Conservation (phyloP, 2,113 vertebrate species). For the Daboia siamensis region DNA sequence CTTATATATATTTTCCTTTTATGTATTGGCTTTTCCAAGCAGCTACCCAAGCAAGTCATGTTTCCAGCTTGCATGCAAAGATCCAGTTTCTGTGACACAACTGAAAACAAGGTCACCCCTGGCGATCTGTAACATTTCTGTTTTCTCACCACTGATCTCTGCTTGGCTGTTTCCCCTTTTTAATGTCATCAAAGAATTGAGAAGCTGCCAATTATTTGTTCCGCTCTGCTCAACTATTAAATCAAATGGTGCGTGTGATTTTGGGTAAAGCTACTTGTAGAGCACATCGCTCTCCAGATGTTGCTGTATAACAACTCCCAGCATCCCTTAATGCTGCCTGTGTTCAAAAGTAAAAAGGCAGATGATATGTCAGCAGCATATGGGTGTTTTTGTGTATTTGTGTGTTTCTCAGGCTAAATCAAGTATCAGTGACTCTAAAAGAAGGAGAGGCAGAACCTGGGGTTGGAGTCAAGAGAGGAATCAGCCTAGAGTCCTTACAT, state of each 20-base stretch:
- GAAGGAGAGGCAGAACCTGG: too few species aligned
- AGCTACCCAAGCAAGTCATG: background rate
- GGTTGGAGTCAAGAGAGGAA: background rate
- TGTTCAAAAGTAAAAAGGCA: background rate
- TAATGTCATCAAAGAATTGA: background rate
- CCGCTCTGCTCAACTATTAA: background rate
- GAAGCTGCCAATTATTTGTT: background rate
- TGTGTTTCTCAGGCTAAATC: background rate
- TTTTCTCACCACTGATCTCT: background rate
- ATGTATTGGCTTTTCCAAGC: constrained; percentile 55
- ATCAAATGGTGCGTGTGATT: background rate
- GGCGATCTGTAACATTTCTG: background rate
- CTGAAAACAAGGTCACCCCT: background rate
- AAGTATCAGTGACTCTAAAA: background rate
- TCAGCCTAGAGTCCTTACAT: background rate
- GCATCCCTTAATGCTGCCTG: background rate
- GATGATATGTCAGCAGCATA: background rate
- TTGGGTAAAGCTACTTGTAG: background rate
- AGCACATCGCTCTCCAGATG: background rate
- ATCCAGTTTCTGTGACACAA: background rate
- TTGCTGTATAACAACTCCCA: background rate
- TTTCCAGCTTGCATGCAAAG: background rate
- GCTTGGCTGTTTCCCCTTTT: too few species aligned
- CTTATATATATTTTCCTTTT: constrained; percentile 52
- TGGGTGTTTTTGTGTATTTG: background rate